Evolutionary conservation across 2,113 vertebrate genomes (phyloP).

Genomic region (Anser brachyrhynchus): DNA sequence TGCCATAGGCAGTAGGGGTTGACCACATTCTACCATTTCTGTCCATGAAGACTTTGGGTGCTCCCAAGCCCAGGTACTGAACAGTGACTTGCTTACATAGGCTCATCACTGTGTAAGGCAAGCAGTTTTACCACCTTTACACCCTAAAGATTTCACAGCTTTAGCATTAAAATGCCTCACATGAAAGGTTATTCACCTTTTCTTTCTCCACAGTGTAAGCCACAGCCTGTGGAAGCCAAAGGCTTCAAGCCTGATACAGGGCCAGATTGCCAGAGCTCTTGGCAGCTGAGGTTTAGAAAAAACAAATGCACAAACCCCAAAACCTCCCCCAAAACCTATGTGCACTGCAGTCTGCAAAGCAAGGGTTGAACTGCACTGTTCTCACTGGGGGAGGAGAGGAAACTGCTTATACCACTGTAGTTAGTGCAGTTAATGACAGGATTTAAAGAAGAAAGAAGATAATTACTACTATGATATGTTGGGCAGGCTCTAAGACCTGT

Average conservation of each 20-base stretch:
- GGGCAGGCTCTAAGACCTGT: not conserved
- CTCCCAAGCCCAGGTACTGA: not conserved
- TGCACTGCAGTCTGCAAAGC: not conserved
- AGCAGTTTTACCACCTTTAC: not conserved
- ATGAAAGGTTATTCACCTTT: not conserved
- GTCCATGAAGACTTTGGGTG: not conserved
- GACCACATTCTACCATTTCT: rapidly evolving
- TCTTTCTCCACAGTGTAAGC: not conserved
- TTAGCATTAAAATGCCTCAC: not conserved
- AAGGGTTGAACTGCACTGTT: not conserved
- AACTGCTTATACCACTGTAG: not conserved
- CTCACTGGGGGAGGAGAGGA: not conserved
- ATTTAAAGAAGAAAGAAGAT: not conserved
- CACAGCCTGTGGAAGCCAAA: constrained; percentile 2
- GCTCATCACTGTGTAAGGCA: not conserved
- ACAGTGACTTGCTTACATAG: not conserved
- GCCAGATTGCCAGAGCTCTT: not conserved
- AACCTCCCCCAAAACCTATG: not conserved
- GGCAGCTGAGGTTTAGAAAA: constrained; percentile 20
- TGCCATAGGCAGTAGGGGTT: not conserved
- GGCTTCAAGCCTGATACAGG: not conserved
- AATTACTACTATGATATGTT: not conserved
- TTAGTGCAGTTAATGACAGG: not conserved
- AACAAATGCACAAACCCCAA: not conserved
- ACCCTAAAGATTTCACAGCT: not conserved